Conservation (phyloP, 2,888 invertebrate species). For the Archips xylosteana region DNA sequence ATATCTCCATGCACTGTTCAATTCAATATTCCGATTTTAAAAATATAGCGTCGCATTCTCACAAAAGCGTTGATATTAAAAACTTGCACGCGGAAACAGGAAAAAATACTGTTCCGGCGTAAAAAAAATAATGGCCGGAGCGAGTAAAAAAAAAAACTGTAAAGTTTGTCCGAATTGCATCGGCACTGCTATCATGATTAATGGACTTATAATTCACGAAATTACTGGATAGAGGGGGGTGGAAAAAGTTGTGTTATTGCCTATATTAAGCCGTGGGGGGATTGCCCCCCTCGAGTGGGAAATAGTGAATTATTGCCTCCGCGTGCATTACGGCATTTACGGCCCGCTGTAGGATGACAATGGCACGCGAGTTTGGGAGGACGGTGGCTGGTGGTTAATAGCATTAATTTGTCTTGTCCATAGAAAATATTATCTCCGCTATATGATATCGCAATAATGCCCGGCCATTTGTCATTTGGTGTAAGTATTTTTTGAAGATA, state of each 20-base stretch:
- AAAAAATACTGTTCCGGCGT: constrained; percentile 24
- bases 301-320: constrained; percentile 70
- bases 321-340: constrained; percentile 43
- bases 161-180: constrained; percentile 57
- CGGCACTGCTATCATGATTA: constrained; percentile 67
- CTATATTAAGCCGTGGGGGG: constrained; percentile 68
- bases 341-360: constrained; percentile 40
- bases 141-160: constrained; percentile 49
- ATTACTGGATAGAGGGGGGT: constrained; percentile 57
- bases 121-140: constrained; percentile 36
- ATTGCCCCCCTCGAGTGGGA: constrained; percentile 49
- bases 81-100: constrained; percentile 21
- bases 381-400: constrained; percentile 36
- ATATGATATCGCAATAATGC: constrained; percentile 41
- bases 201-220: constrained; percentile 73
- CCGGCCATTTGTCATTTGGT: constrained; percentile 36
- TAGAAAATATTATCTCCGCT: constrained; percentile 41
- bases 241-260: constrained; percentile 72
- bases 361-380: constrained; percentile 30
- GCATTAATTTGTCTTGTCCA: constrained; percentile 42
- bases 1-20: constrained; percentile 5
- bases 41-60: neutral
- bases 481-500: constrained; percentile 35
- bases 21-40: constrained; percentile 1
- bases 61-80: constrained; percentile 26